Evolutionary conservation across 2,113 vertebrate species (phyloP).

Genomic region (Chaenogobius annularis): DNA sequence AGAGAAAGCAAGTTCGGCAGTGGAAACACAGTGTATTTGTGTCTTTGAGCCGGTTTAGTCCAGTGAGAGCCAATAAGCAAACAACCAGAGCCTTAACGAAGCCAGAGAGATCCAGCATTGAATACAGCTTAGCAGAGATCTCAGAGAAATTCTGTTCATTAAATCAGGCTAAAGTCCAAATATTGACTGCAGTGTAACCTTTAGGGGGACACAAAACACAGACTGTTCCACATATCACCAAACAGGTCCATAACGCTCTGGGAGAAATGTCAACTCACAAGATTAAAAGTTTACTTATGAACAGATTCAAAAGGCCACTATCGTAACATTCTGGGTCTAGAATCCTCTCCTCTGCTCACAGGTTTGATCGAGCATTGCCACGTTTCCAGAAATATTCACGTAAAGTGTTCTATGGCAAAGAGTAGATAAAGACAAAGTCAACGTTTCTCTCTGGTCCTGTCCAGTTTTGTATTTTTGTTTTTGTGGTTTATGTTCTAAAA

Average conservation of each 20-base stretch:
- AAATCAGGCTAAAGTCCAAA: slow-evolving; percentile 64
- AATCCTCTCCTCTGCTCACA: background rate
- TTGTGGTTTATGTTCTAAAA: no score
- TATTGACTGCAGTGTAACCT: slow-evolving; percentile 54
- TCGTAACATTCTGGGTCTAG: background rate
- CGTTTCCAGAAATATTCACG: background rate
- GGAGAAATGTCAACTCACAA: slow-evolving; percentile 11
- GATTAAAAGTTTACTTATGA: slow-evolving; percentile 17
- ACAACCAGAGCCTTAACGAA: slow-evolving; percentile 55
- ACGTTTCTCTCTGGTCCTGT: no score
- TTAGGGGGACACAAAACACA: slow-evolving; percentile 47
- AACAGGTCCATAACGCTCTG: slow-evolving; percentile 26
- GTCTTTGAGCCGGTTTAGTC: slow-evolving; percentile 46
- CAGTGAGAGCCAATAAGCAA: slow-evolving; percentile 57
- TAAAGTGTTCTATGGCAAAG: background rate
- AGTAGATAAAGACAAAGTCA: background rate
- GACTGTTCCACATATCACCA: slow-evolving; percentile 43
- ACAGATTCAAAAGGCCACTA: slow-evolving; percentile 8
- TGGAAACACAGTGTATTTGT: slow-evolving; percentile 33
- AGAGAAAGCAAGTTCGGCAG: slow-evolving; percentile 48
- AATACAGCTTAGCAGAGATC: slow-evolving; percentile 43
- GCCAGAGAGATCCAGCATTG: slow-evolving; percentile 42
- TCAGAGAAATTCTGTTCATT: slow-evolving; percentile 61
- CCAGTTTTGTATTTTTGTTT: background rate
- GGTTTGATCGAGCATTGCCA: background rate